These are phyloP conservation scores for Argyresthia goedartella DNA, from an alignment of 2,888 invertebrate genomes.

Conservation along the genomic window DNA sequence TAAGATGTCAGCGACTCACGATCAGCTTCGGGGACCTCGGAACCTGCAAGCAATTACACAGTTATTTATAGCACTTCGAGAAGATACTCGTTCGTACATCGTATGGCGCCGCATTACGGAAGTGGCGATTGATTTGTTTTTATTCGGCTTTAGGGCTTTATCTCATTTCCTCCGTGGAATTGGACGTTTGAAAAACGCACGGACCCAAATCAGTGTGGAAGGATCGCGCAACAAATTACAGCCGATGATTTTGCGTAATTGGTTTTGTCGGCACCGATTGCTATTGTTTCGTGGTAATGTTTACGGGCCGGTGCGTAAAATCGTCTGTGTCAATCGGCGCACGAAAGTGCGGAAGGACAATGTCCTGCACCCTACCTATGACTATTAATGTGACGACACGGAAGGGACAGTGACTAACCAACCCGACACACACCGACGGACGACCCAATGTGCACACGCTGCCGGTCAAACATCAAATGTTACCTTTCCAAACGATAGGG, in stretches of 20 bases:
- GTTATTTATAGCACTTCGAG: slow-evolving; percentile 30
- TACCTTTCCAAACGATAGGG: background rate
- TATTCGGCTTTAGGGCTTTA: background rate
- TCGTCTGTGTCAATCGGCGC: slow-evolving; percentile 1
- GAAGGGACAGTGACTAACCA: slow-evolving; percentile 23
- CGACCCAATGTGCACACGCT: slow-evolving; percentile 17
- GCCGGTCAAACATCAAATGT: slow-evolving; percentile 13
- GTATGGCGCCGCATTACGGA: background rate
- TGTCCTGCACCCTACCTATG: slow-evolving; percentile 44
- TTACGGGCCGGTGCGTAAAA: background rate
- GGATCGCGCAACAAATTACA: too few species aligned
- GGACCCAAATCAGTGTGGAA: too few species aligned
- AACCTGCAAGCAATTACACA: slow-evolving; percentile 37
- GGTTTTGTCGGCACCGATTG: background rate
- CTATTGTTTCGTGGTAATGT: background rate
- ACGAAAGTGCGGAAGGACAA: slow-evolving; percentile 41
- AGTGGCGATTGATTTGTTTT: background rate
- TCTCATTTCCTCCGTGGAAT: background rate
- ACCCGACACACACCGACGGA: slow-evolving; percentile 8
- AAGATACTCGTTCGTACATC: background rate
- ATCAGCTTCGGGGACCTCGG: slow-evolving; percentile 26
- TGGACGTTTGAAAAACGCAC: too few species aligned
- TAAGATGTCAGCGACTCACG: slow-evolving; percentile 24
- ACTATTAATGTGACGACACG: slow-evolving; percentile 29
- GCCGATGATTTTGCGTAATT: too few species aligned